phyloP scores from a whole-genome alignment of 2,113 vertebrate species.

The Atlantisia rogersi region DNA sequence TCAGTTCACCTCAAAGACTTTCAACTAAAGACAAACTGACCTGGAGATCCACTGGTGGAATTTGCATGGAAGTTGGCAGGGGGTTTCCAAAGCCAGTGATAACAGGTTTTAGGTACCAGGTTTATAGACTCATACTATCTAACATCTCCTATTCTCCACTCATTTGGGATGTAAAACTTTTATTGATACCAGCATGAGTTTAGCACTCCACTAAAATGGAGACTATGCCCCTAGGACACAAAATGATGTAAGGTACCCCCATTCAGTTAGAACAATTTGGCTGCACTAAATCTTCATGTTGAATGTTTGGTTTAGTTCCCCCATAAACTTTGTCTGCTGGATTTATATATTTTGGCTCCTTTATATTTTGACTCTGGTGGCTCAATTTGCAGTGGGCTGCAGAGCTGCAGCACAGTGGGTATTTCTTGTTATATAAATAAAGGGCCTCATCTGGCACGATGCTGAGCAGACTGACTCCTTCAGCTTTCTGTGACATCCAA shows the following conservation, averaged over 20 bases:
- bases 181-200: slow-evolving; percentile 22
- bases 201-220: neutral
- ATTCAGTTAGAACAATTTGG: neutral
- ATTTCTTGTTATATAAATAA: neutral
- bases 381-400: neutral
- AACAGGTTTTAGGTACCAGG: neutral
- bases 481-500: neutral
- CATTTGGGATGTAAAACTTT: slow-evolving; percentile 26
- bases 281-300: slow-evolving; percentile 3
- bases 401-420: neutral
- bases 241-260: neutral
- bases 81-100: neutral
- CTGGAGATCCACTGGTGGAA: neutral
- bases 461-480: neutral
- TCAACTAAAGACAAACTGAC: neutral
- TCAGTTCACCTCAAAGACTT: neutral
- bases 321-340: neutral
- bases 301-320: slow-evolving; percentile 17
- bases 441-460: neutral
- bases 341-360: slow-evolving; percentile 55
- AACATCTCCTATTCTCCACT: slow-evolving; percentile 45
- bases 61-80: neutral
- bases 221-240: slow-evolving; percentile 34
- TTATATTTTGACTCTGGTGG: slow-evolving; percentile 24
- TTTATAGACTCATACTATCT: slow-evolving; percentile 48